phyloP scores from a whole-genome alignment of 2,797 vertebrate genomes.

The Bufotes viridis region DNA sequence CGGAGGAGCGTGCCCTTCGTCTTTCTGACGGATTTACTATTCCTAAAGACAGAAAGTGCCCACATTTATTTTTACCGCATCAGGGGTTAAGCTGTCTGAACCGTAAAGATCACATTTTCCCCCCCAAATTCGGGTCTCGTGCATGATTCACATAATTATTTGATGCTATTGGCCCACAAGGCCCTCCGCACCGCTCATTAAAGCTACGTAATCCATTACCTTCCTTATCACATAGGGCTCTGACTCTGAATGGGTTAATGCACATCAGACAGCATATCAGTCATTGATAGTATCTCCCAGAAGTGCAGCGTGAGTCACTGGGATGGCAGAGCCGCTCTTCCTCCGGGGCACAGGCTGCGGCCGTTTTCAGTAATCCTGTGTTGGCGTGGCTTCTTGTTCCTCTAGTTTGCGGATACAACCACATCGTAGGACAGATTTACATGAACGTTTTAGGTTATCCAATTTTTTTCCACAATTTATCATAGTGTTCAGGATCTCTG shows the following conservation, averaged over 20 bases:
- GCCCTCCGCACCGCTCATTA: conserved; percentile 25
- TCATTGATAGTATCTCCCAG: conserved; percentile 22
- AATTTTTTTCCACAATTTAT: too few species aligned
- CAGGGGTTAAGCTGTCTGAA: conserved; percentile 23
- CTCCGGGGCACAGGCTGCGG: background rate
- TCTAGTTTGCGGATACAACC: background rate
- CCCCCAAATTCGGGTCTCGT: background rate
- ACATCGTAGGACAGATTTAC: background rate
- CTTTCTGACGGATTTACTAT: too few species aligned
- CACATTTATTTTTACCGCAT: background rate
- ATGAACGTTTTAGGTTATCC: too few species aligned
- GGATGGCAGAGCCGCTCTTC: background rate
- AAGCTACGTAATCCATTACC: conserved; percentile 16
- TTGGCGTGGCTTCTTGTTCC: background rate
- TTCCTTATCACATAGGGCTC: conserved; percentile 1
- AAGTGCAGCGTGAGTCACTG: background rate
- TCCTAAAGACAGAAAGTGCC: too few species aligned
- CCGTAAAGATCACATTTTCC: background rate
- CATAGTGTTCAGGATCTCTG: too few species aligned
- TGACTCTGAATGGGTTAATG: conserved; percentile 19
- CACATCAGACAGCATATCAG: conserved; percentile 8
- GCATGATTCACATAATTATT: conserved; percentile 42
- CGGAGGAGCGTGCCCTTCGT: too few species aligned
- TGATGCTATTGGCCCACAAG: conserved; percentile 25
- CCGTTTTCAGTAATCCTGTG: background rate